A percentile compares a stretch with the other conserved stretches of the same genome.
phyloP scores from a whole-genome alignment of 2,113 vertebrate genomes.

The Labeo catla region DNA sequence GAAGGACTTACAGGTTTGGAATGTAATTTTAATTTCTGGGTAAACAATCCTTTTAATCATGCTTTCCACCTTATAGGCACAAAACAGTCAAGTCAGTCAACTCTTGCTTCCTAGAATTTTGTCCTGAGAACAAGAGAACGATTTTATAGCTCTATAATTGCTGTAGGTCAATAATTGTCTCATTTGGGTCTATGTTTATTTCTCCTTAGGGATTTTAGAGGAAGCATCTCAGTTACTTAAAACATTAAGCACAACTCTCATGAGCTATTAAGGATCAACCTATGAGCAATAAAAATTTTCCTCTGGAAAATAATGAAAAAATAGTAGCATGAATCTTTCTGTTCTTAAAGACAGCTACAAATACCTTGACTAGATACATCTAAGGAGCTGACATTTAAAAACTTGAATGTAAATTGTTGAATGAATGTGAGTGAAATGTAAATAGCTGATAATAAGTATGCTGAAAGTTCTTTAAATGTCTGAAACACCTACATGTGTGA shows the following conservation, averaged over 20 bases:
- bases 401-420: neutral
- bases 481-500: slow-evolving; percentile 16
- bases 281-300: neutral
- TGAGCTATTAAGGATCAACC: neutral
- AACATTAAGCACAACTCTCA: neutral
- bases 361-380: neutral
- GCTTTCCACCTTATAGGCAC: neutral
- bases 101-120: neutral
- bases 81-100: neutral
- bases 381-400: neutral
- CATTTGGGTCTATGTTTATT: neutral
- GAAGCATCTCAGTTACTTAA: neutral
- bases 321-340: neutral
- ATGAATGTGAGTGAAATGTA: slow-evolving; percentile 2
- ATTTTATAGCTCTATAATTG: neutral
- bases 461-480: neutral
- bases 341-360: neutral
- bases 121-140: neutral
- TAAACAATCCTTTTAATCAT: neutral
- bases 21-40: no score
- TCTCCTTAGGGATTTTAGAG: neutral
- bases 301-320: neutral
- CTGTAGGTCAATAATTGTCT: neutral
- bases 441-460: neutral
- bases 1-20: no score